phyloP scores from a whole-genome alignment of 53 echinoderm and acorn worm genomes.

The Temnopleurus reevesii region DNA sequence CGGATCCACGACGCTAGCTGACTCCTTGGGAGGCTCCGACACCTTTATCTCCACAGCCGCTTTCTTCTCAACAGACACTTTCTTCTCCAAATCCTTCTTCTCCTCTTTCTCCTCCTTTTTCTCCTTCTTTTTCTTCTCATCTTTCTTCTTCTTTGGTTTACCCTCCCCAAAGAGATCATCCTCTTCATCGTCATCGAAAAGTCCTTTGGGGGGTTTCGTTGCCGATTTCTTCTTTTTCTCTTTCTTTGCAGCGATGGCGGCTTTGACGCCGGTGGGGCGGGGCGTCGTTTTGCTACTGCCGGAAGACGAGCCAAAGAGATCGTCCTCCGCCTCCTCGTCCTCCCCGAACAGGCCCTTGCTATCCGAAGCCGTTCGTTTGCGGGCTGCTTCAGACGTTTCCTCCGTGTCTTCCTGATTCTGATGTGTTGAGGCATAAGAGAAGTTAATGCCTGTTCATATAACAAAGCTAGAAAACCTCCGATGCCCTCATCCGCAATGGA shows the following conservation, averaged over 20 bases:
- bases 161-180: conserved; percentile 72
- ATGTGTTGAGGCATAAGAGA: conserved; percentile 79
- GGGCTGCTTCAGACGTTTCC: conserved; percentile 57
- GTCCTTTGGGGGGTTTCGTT: conserved; percentile 20
- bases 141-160: conserved; percentile 31
- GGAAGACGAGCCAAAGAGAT: conserved; percentile 61
- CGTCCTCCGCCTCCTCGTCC: conserved; percentile 66
- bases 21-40: conserved; percentile 14
- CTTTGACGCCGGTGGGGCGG: conserved; percentile 38
- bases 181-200: conserved; percentile 70
- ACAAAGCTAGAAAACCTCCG: conserved; percentile 63
- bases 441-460: conserved; percentile 81
- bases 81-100: conserved; percentile 18
- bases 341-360: conserved; percentile 63
- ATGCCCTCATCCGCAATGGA: neutral
- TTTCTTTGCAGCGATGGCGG: neutral
- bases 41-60: conserved; percentile 62
- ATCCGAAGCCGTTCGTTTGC: conserved; percentile 63
- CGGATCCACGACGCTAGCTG: conserved; percentile 38
- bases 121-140: conserved; percentile 43
- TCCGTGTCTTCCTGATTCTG: conserved; percentile 66
- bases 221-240: conserved; percentile 47
- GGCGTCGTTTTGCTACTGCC: neutral
- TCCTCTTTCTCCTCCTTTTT: conserved; percentile 33
- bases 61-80: conserved; percentile 41